phyloP scores from a whole-genome alignment of 2,888 invertebrate genomes.

The Drosophila melanosoma region DNA sequence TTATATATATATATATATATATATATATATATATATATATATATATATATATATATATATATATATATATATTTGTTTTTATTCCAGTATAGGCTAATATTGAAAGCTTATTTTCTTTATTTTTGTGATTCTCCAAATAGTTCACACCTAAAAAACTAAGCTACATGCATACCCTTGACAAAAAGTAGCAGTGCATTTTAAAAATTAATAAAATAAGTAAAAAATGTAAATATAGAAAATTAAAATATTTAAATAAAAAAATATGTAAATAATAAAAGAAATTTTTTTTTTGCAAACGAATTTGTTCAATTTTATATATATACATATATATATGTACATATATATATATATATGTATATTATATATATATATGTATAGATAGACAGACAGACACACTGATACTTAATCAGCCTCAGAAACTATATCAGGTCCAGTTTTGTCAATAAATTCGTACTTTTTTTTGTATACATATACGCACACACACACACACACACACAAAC shows the following conservation, averaged over 20 bases:
- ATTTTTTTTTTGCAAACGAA: background rate
- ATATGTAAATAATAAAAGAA: background rate
- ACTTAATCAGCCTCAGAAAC: conserved; percentile 39
- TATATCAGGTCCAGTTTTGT: conserved; percentile 71
- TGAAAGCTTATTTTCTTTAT: background rate
- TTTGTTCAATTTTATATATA: background rate
- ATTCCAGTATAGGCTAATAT: background rate
- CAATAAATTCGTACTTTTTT: conserved; percentile 75
- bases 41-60: conserved; percentile 1
- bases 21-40: background rate
- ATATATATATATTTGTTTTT: background rate
- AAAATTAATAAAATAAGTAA: background rate
- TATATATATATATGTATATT: conserved; percentile 28
- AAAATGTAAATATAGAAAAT: background rate
- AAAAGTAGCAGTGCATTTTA: background rate
- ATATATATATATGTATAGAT: conserved; percentile 31
- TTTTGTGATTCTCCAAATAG: background rate
- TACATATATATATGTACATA: conserved; percentile 7
- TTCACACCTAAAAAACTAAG: background rate
- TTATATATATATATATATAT: conserved; percentile 1
- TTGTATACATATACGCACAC: background rate
- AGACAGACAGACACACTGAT: conserved; percentile 30
- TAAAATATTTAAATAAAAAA: background rate
- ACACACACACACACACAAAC: background rate
- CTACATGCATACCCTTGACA: background rate